These are phyloP conservation scores for Drosophila prolongata DNA, from an alignment of 2,888 invertebrate genomes.

Conservation along the genomic window DNA sequence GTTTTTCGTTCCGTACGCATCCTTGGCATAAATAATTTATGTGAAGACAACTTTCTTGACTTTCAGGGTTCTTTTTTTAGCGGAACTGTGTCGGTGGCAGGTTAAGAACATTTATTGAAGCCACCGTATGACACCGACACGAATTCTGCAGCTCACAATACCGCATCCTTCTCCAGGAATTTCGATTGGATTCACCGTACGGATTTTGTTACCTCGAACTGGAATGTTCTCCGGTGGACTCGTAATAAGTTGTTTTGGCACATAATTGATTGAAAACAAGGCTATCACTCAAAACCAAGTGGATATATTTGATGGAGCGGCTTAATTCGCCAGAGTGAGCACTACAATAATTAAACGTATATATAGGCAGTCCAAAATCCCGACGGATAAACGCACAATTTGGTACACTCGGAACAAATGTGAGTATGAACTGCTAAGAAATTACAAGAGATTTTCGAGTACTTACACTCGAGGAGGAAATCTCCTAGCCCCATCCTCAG, in stretches of 20 bases:
- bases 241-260: constrained; percentile 40
- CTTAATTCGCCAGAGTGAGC: constrained; percentile 53
- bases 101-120: constrained; percentile 7
- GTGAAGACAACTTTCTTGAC: constrained; percentile 13
- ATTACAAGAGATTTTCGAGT: constrained; percentile 54
- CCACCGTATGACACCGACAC: constrained; percentile 22
- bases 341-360: constrained; percentile 60
- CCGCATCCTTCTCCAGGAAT: neutral
- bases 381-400: neutral
- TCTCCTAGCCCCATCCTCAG: constrained; percentile 44
- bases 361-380: constrained; percentile 14
- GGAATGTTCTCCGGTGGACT: constrained; percentile 5
- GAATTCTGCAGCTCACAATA: constrained; percentile 5
- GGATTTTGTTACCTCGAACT: constrained; percentile 2
- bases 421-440: constrained; percentile 29
- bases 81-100: constrained; percentile 18
- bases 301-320: constrained; percentile 29
- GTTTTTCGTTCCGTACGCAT: neutral
- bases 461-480: constrained; percentile 4
- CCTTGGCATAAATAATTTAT: constrained; percentile 30
- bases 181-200: neutral
- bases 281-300: constrained; percentile 54
- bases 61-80: constrained; percentile 16
- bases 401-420: neutral
- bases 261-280: constrained; percentile 63